phyloP scores from a whole-genome alignment of 2,113 vertebrate genomes.

The Seriola aureovittata region DNA sequence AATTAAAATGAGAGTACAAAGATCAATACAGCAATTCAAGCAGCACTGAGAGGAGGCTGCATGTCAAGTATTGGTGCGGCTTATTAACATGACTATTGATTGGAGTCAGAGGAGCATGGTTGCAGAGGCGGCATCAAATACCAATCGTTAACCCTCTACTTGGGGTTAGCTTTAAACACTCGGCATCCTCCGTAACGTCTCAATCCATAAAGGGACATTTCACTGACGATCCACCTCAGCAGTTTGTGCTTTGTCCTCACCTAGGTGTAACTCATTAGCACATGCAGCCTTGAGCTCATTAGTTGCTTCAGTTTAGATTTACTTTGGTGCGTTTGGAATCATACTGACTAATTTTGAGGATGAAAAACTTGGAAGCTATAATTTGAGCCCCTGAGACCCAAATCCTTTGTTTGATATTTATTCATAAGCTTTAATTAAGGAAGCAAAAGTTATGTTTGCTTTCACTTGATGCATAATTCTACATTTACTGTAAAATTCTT shows the following conservation, averaged over 20 bases:
- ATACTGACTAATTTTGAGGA: slow-evolving; percentile 29
- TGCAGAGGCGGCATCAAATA: slow-evolving; percentile 66
- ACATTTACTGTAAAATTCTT: neutral
- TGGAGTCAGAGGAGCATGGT: slow-evolving; percentile 69
- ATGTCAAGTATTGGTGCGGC: slow-evolving; percentile 73
- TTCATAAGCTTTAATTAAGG: slow-evolving; percentile 39
- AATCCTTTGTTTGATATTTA: slow-evolving; percentile 39
- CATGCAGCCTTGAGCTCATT: slow-evolving; percentile 30
- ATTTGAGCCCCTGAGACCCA: slow-evolving; percentile 26
- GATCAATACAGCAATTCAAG: slow-evolving; percentile 79
- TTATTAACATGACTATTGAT: slow-evolving; percentile 84
- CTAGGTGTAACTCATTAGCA: slow-evolving; percentile 38
- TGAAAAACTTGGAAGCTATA: slow-evolving; percentile 28
- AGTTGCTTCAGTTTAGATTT: neutral
- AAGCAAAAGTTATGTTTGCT: slow-evolving; percentile 16
- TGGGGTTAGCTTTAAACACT: slow-evolving; percentile 72
- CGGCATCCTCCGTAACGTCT: slow-evolving; percentile 64
- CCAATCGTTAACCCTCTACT: slow-evolving; percentile 73
- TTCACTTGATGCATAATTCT: neutral
- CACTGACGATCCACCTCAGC: slow-evolving; percentile 25
- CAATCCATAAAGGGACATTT: slow-evolving; percentile 55
- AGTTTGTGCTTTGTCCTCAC: neutral
- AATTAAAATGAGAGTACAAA: slow-evolving; percentile 77
- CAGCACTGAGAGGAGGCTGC: slow-evolving; percentile 68
- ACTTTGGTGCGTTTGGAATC: slow-evolving; percentile 28